A percentile compares a stretch with the other conserved stretches of the same genome.
phyloP scores from a whole-genome alignment of 2,888 invertebrate species.

The Eupeodes luniger region DNA sequence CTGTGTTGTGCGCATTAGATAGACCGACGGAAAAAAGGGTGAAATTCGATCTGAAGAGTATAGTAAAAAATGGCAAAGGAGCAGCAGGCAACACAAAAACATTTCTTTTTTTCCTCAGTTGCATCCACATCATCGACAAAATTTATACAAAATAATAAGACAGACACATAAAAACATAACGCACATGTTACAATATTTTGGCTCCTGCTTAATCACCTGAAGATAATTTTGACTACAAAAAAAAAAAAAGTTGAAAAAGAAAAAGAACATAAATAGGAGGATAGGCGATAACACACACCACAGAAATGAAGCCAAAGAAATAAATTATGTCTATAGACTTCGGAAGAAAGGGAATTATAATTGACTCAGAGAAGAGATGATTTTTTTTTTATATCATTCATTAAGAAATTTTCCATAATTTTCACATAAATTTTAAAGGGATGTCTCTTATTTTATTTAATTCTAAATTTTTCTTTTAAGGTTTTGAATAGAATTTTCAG shows the following conservation, averaged over 20 bases:
- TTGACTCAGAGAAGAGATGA: conserved; percentile 40
- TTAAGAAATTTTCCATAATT: conserved; percentile 71
- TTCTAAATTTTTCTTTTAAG: not conserved
- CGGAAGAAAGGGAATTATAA: conserved; percentile 40
- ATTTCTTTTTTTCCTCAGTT: conserved; percentile 37
- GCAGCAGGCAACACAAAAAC: conserved; percentile 44
- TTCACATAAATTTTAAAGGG: conserved; percentile 61
- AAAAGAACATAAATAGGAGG: conserved; percentile 15
- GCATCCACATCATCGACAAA: conserved; percentile 53
- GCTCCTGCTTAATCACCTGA: conserved; percentile 81
- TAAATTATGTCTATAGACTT: conserved; percentile 50
- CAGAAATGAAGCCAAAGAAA: conserved; percentile 58
- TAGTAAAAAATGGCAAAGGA: conserved; percentile 53
- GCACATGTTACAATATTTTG: conserved; percentile 81
- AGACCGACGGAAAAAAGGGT: conserved; percentile 42
- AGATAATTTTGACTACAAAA: conserved; percentile 74
- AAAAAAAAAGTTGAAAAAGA: not conserved
- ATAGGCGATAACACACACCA: conserved; percentile 43
- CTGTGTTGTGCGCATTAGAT: not conserved
- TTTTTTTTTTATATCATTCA: not conserved
- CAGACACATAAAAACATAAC: conserved; percentile 58
- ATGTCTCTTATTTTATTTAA: conserved; percentile 4
- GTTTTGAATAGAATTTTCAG: conserved; percentile 1
- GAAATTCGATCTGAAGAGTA: conserved; percentile 74
- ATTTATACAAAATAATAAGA: conserved; percentile 8